phyloP scores from a whole-genome alignment of 2,113 vertebrate genomes.

The Suricata suricatta region DNA sequence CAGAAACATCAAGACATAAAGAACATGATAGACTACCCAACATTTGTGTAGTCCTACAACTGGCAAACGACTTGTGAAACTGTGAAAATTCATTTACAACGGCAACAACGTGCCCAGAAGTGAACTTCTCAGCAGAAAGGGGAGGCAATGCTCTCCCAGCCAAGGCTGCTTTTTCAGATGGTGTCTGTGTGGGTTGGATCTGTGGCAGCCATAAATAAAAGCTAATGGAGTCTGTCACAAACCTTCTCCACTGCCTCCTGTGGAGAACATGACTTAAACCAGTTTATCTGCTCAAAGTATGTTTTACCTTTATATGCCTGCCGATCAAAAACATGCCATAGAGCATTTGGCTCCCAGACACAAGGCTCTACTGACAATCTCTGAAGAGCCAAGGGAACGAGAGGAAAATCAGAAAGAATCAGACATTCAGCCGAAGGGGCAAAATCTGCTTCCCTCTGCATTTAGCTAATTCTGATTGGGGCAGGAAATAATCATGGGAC shows the following conservation, averaged over 20 bases:
- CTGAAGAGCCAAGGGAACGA: neutral
- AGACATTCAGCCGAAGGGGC: neutral
- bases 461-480: conserved; percentile 5
- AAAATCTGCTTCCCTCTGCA: conserved; percentile 41
- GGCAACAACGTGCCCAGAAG: neutral
- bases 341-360: conserved; percentile 39
- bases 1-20: neutral
- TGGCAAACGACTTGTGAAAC: neutral
- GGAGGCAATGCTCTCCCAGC: neutral
- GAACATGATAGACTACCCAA: neutral
- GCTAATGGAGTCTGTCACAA: neutral
- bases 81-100: conserved; percentile 10
- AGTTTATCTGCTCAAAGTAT: conserved; percentile 21
- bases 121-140: neutral
- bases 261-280: neutral
- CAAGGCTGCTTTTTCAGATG: neutral
- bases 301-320: conserved; percentile 21
- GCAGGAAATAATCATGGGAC: conserved; percentile 43
- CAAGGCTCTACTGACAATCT: neutral
- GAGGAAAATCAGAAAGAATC: conserved; percentile 52
- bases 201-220: neutral
- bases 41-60: neutral
- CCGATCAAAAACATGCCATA: neutral
- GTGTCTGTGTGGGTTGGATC: neutral
- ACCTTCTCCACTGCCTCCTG: neutral